Evolutionary conservation across 2,888 invertebrate species (phyloP), one percentile per base, ranked within the genome.

Genomic region (Oscheius sp.): DNA sequence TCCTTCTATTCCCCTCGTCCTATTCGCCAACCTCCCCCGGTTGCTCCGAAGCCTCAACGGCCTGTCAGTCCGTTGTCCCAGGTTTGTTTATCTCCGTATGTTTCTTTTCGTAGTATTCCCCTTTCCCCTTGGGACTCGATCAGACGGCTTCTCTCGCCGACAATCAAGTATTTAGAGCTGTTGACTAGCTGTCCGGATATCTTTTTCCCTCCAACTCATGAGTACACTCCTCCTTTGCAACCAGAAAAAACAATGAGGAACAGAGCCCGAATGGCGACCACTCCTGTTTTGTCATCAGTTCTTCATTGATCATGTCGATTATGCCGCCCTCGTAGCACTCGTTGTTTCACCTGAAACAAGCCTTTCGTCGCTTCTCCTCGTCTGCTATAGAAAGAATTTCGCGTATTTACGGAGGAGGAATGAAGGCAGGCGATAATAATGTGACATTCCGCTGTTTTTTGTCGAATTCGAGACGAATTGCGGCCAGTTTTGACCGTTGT

Each of bases 1-100:
- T 82, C 82, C 6, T 84, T 84, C 75, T 84, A 84, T 69, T 80
- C 80, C 20, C 84, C 84, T 5, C 78, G 84, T n/a, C 81, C 82
- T 6, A 77, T 78, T 50, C 78, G 84, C 30, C 80, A 81, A 49
- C 80, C 76, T 3, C 73, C 75, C 8, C 80, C 81, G 12, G 69
- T 30, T 62, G 63, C 47, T 38, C 57, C 67, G 33, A 66, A 26
- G 54, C 68, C 41, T 30, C 47, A 28, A 57, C 75, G 68, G n/a
- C 70, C 77, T 41, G 72, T 67, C 45, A 77, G 78, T 45, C 81
- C 82, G 17, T 68, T 81, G 54, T 75, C 80, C 22, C 77, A 79
- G 75, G 79, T 79, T 26, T 44, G 59, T 28, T n/a, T 20, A 24
- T 47, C 24, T 22, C 12, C 36, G 36, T 41, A 14, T 41, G 41